phyloP scores from a whole-genome alignment of 2,797 vertebrate genomes.

The Borostomias antarcticus region DNA sequence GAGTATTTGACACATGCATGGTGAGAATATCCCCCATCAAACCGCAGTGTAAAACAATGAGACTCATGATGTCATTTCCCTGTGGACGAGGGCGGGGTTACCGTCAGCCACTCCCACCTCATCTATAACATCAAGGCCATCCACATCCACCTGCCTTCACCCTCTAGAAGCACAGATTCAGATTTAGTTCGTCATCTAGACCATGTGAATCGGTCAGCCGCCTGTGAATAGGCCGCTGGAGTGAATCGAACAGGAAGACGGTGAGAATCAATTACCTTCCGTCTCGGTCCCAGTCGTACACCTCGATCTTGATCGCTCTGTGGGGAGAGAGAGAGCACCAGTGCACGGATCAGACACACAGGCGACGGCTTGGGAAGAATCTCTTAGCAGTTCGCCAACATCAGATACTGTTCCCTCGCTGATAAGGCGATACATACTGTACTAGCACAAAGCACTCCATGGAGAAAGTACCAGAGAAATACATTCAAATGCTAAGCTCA shows the following conservation, averaged over 20 bases:
- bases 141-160: not conserved
- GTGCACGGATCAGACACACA: not conserved
- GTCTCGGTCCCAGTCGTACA: conserved; percentile 85
- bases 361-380: no score
- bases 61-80: conserved; percentile 2
- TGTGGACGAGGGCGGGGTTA: not conserved
- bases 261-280: conserved; percentile 76
- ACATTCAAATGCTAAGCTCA: no score
- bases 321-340: not conserved
- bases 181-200: not conserved
- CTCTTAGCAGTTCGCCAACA: no score
- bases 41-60: not conserved
- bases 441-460: no score
- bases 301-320: conserved; percentile 79
- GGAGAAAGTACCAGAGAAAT: no score
- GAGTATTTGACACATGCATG: no score
- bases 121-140: not conserved
- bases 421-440: no score
- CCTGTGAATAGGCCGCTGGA: not conserved
- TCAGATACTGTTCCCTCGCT: no score
- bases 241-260: not conserved
- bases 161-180: not conserved
- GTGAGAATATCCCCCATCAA: no score
- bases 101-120: not conserved
- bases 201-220: not conserved